A percentile compares a stretch with the other conserved stretches of the same genome.
phyloP scores from a whole-genome alignment of 2,797 vertebrate species.

The Malacoctenus gilli region DNA sequence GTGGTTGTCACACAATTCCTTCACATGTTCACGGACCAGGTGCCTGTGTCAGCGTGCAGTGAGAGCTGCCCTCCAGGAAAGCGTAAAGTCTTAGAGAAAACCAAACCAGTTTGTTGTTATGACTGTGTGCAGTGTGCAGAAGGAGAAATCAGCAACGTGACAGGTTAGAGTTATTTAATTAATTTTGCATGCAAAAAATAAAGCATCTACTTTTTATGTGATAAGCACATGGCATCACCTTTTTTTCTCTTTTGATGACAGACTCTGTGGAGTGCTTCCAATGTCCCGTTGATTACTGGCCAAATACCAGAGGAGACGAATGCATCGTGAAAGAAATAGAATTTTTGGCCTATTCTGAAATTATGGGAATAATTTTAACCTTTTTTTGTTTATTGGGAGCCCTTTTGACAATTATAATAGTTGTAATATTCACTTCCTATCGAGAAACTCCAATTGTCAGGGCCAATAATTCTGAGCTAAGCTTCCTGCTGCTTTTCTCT shows the following conservation, averaged over 20 bases:
- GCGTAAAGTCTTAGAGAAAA: slow-evolving; percentile 74
- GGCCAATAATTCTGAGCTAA: slow-evolving; percentile 80
- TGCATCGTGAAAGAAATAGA: slow-evolving; percentile 75
- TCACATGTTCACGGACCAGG: slow-evolving; percentile 45
- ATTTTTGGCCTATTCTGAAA: slow-evolving; percentile 75
- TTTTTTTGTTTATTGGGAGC: slow-evolving; percentile 73
- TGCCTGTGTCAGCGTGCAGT: slow-evolving; percentile 78
- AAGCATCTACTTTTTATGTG: too few species aligned
- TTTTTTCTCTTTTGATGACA: slow-evolving; percentile 31
- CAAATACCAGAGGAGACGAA: slow-evolving; percentile 64
- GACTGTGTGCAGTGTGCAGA: slow-evolving; percentile 76
- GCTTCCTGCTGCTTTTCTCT: slow-evolving; percentile 81
- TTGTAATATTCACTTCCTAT: slow-evolving; percentile 70
- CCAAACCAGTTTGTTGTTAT: slow-evolving; percentile 76
- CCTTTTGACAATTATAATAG: slow-evolving; percentile 64
- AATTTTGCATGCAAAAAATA: too few species aligned
- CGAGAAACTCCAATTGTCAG: slow-evolving; percentile 78
- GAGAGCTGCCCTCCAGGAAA: slow-evolving; percentile 75
- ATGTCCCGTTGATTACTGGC: slow-evolving; percentile 75
- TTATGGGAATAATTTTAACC: slow-evolving; percentile 70
- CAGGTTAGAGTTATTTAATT: slow-evolving; percentile 59
- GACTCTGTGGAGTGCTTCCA: slow-evolving; percentile 74
- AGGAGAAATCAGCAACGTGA: slow-evolving; percentile 77
- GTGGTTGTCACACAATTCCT: background rate
- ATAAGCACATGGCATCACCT: too few species aligned